Base-by-base conservation (phyloP, 2,113 vertebrate species). In the Motacilla alba region DNA sequence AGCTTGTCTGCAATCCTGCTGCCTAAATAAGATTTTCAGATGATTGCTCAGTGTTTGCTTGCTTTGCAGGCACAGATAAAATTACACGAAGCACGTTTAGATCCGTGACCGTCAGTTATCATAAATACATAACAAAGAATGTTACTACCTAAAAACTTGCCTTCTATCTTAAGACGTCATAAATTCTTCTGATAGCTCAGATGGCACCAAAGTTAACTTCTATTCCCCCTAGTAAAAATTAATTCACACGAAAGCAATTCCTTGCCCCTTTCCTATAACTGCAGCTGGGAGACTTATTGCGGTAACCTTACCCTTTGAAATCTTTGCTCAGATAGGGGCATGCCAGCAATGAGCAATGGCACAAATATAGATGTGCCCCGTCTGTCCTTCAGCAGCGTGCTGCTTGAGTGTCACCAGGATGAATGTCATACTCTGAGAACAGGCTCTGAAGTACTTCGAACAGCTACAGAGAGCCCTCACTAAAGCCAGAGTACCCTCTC, bases 301-400 rank as follows among this genome's bases (percentile, higher is more conserved):
- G 0, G 97, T 97, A 98, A 98, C 93, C 74, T 23, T 97, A 98
- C 96, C 95, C 93, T 5, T n/a, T n/a, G n/a, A n/a, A n/a, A n/a
- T 70, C 39, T 39, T 74, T 94, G 94, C 95, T 84, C 84, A 93
- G 97, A 97, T 72, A 97, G 97, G 95, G 78, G 94, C 94, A 83
- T 94, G 96, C 73, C 76, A 95, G 94, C 94, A 77, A 22, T 97
- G 95, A 97, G 96, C 83, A 90, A 94, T 96, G 93, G 55, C 96
- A 98, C 98, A 98, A 97, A 99, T 99, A 99, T 99, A 99, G 98
- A 96, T n/a, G 59, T 83, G 84, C 67, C 70, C 70, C 2, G 1
- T 96, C 95, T 89, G 94, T 62, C 95, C 93, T 95, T 95, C 62
- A 81, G 56, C 87, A 91, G 83, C 30, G 37, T 41, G 81, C 77